These are phyloP conservation scores for Epinephelus coioides DNA, from an alignment of 2,797 vertebrate genomes.

Conservation along the genomic window DNA sequence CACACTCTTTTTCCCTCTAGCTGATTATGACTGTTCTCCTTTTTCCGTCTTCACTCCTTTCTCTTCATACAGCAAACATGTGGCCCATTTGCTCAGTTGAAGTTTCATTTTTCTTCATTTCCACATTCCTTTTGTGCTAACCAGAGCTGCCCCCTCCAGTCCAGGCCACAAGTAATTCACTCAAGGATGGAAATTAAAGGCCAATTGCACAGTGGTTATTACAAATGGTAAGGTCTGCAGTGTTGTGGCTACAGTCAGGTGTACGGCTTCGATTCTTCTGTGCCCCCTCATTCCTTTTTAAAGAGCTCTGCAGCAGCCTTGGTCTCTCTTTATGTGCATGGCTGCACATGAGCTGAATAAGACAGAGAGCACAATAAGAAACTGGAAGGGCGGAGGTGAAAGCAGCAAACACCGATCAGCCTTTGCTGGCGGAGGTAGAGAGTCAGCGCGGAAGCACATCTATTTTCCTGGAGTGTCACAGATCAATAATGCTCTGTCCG, in stretches of 20 bases:
- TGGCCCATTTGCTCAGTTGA: constrained; percentile 45
- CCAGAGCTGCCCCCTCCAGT: constrained; percentile 1
- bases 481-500: constrained; percentile 66
- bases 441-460: constrained; percentile 58
- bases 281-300: constrained; percentile 36
- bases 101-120: constrained; percentile 52
- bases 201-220: constrained; percentile 60
- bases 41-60: constrained; percentile 37
- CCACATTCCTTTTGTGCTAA: constrained; percentile 11
- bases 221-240: constrained; percentile 65
- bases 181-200: constrained; percentile 76
- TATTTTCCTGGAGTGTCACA: constrained; percentile 66
- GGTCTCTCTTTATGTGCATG: constrained; percentile 51
- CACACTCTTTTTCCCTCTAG: neutral
- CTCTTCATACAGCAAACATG: constrained; percentile 56
- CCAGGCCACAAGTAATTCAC: constrained; percentile 56
- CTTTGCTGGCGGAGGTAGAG: constrained; percentile 42
- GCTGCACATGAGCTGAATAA: constrained; percentile 60
- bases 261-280: constrained; percentile 45
- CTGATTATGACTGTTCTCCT: constrained; percentile 30
- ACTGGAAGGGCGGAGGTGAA: constrained; percentile 53
- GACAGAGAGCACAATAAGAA: constrained; percentile 50
- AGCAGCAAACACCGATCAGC: constrained; percentile 54
- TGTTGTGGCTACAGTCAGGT: constrained; percentile 63
- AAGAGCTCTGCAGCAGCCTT: constrained; percentile 64